Conservation (phyloP, 2,113 vertebrate species). For the Nycticryphes semicollaris region DNA sequence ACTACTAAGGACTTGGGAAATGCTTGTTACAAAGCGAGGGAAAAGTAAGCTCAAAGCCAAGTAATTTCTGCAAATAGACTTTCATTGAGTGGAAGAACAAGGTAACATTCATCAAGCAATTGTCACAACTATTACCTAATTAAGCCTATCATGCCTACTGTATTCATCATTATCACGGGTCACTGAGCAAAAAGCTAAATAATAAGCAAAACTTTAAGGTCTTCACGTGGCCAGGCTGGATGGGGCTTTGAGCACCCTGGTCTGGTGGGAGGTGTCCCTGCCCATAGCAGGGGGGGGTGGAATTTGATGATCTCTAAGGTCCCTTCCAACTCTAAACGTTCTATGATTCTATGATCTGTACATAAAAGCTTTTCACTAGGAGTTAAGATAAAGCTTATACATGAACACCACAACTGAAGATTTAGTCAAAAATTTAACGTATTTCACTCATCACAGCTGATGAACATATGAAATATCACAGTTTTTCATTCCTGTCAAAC, state of each 20-base stretch:
- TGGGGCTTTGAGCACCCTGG: too few relatives aligned
- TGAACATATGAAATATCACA: background rate
- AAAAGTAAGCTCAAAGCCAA: background rate
- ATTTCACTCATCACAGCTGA: background rate
- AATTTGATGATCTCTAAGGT: too few relatives aligned
- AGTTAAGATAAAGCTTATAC: background rate
- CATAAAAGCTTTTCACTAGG: background rate
- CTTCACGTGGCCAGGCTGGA: background rate
- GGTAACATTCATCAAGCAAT: background rate
- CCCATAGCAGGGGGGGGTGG: too few relatives aligned
- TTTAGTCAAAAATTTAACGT: background rate
- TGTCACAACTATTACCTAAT: background rate
- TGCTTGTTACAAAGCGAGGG: background rate
- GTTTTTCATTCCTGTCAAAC: background rate
- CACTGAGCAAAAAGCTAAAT: background rate
- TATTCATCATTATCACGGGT: background rate
- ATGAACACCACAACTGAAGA: background rate
- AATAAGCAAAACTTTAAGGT: background rate
- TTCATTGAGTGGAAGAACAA: background rate
- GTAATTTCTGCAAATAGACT: background rate
- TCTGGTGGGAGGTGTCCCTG: too few relatives aligned
- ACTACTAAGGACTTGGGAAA: background rate
- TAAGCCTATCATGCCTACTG: background rate
- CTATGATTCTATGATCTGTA: background rate
- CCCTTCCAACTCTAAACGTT: too few relatives aligned